Conservation (phyloP, 2,113 vertebrate genomes). For the Prietella phreatophila region DNA sequence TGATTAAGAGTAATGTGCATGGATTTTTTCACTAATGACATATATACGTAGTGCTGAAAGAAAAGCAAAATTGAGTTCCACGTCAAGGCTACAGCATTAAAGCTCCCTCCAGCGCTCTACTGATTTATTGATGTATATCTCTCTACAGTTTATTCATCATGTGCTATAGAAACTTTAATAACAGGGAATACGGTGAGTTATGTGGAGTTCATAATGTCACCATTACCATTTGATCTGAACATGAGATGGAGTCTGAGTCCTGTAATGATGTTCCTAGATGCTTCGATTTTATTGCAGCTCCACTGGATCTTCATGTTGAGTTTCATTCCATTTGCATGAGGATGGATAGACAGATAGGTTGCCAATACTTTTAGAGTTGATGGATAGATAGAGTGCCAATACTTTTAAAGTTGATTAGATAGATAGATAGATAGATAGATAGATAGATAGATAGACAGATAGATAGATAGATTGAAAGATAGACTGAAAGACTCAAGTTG, state of each 20-base stretch:
- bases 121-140: conserved; percentile 16
- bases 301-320: background rate
- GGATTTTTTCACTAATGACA: background rate
- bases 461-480: too few relatives aligned
- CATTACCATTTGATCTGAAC: background rate
- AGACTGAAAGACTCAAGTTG: too few relatives aligned
- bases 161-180: conserved; percentile 16
- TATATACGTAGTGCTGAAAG: background rate
- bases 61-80: conserved; percentile 9
- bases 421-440: too few relatives aligned
- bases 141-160: conserved; percentile 11
- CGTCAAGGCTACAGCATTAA: background rate
- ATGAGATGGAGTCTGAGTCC: background rate
- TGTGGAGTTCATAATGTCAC: background rate
- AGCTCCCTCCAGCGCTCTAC: background rate
- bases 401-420: too few relatives aligned
- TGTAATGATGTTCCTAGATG: background rate
- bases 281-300: background rate
- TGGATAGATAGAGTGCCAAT: too few relatives aligned
- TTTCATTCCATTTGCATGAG: background rate
- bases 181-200: background rate
- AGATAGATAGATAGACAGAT: too few relatives aligned
- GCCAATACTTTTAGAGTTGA: too few relatives aligned
- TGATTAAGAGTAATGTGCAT: background rate
- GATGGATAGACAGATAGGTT: too few relatives aligned